A percentile compares a stretch with the other conserved stretches of the same genome.
phyloP scores from a whole-genome alignment of 1,140 invertebrate species.

The Planococcus citri region DNA sequence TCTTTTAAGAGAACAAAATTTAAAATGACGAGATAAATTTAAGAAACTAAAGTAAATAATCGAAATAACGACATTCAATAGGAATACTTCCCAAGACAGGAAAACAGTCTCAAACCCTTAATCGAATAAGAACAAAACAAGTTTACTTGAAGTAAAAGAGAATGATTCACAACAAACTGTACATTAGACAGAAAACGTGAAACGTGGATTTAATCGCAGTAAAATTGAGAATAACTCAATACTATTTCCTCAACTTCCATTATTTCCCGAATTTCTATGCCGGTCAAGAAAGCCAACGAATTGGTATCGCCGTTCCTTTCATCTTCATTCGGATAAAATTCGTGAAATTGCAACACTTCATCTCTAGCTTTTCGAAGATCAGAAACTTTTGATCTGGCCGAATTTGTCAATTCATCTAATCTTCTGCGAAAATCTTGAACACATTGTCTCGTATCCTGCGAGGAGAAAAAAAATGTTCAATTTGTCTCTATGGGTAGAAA shows the following conservation, averaged over 20 bases:
- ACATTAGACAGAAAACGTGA: too few species aligned
- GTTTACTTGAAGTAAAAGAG: too few species aligned
- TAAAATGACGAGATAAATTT: too few species aligned
- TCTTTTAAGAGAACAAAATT: too few species aligned
- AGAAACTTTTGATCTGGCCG: neutral
- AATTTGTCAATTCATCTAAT: too few species aligned
- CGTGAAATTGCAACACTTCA: neutral
- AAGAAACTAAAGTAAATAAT: too few species aligned
- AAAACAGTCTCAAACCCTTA: too few species aligned
- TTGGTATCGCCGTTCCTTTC: neutral
- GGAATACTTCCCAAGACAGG: too few species aligned
- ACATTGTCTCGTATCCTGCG: neutral
- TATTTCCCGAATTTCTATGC: neutral
- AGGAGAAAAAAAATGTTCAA: neutral
- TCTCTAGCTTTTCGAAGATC: neutral
- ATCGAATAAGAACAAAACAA: too few species aligned
- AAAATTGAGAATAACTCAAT: neutral
- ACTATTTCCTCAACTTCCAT: neutral
- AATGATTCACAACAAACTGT: too few species aligned
- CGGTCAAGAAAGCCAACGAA: neutral
- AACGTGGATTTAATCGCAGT: neutral
- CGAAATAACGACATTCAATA: too few species aligned
- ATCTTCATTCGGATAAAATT: neutral
- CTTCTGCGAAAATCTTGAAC: neutral
- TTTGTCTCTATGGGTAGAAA: too few species aligned